Conservation (phyloP, 2,113 vertebrate species). For the Turnix velox region DNA sequence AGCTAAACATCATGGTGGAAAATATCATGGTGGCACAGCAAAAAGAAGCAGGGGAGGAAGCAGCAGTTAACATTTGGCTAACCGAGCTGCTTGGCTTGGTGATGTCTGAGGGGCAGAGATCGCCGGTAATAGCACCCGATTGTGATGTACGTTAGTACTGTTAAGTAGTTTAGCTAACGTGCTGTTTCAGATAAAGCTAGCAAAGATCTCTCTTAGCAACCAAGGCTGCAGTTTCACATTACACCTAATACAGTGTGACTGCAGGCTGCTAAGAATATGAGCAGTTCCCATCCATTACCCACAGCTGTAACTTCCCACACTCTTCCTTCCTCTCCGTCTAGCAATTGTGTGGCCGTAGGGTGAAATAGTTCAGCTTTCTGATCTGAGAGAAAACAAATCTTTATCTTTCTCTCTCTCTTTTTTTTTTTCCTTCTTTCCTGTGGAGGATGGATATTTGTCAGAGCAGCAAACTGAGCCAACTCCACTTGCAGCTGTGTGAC, state of each 20-base stretch:
- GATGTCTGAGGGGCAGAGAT: background rate
- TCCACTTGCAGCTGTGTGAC: background rate
- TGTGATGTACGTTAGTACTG: background rate
- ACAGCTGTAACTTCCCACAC: constrained; percentile 27
- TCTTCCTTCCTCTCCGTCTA: constrained; percentile 12
- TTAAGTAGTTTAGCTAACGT: background rate
- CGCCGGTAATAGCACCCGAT: background rate
- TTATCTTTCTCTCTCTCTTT: background rate
- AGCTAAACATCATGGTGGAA: background rate
- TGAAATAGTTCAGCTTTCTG: background rate
- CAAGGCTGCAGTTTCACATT: constrained; percentile 39
- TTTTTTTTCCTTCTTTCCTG: background rate
- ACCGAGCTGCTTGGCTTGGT: background rate
- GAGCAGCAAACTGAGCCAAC: background rate
- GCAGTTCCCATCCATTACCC: constrained; percentile 24
- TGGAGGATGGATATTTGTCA: background rate
- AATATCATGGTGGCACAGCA: background rate
- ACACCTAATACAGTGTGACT: constrained; percentile 32
- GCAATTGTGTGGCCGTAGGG: background rate
- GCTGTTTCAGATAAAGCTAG: background rate
- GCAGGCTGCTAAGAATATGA: constrained; percentile 30
- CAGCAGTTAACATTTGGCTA: background rate
- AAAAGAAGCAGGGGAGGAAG: background rate
- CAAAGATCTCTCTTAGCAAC: constrained; percentile 53
- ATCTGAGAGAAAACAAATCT: background rate